Evolutionary conservation across 2,113 vertebrate species (phyloP).

Genomic region (Eurypyga helias): DNA sequence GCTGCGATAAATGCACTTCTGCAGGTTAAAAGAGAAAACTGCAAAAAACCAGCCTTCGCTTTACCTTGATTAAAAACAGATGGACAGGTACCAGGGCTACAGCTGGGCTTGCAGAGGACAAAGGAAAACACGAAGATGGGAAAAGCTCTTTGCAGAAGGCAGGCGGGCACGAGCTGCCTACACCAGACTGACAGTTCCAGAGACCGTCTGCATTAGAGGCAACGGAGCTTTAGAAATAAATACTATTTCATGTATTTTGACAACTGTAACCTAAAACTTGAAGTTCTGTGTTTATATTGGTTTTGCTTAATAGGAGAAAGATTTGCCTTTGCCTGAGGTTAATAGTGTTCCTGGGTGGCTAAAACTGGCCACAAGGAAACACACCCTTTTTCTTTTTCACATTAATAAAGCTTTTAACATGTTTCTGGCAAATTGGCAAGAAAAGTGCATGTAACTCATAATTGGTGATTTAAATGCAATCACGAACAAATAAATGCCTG

Average conservation of each 20-base stretch:
- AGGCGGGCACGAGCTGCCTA: neutral
- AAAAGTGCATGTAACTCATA: constrained; percentile 77
- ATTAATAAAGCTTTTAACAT: constrained; percentile 79
- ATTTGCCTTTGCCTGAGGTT: constrained; percentile 77
- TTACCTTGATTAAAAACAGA: neutral
- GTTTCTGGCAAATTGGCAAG: constrained; percentile 79
- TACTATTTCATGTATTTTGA: constrained; percentile 55
- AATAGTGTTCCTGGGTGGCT: constrained; percentile 81
- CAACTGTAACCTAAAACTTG: constrained; percentile 70
- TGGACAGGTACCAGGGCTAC: neutral
- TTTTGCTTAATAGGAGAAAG: constrained; percentile 65
- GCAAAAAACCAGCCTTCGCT: neutral
- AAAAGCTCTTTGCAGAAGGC: neutral
- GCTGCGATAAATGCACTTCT: neutral
- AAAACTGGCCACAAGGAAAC: constrained; percentile 78
- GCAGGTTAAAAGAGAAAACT: neutral
- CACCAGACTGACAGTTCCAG: neutral
- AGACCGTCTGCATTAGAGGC: neutral
- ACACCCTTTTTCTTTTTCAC: constrained; percentile 69
- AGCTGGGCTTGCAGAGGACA: neutral
- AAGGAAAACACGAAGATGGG: neutral
- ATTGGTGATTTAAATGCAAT: constrained; percentile 81
- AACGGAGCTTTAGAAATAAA: constrained; percentile 43
- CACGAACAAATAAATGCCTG: constrained; percentile 82
- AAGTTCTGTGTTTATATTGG: constrained; percentile 75